Evolutionary conservation across 2,888 invertebrate genomes (phyloP).

Genomic region (Acanthosoma haemorrhoidale): DNA sequence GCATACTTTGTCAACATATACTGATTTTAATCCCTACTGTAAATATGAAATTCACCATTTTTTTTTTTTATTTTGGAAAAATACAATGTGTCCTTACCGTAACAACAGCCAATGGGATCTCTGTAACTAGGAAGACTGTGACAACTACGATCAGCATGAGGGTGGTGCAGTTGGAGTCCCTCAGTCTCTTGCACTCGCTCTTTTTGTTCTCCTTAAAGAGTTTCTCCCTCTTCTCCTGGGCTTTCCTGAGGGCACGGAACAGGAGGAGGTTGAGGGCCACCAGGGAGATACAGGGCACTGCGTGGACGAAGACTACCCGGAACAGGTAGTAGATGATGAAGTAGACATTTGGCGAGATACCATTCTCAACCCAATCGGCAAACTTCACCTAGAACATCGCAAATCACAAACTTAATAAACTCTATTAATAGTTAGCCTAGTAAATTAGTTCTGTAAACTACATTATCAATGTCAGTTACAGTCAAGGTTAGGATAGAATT

Average conservation of each 20-base stretch:
- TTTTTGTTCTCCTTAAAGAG: slow-evolving; percentile 72
- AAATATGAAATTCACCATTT: too few species aligned
- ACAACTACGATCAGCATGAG: slow-evolving; percentile 83
- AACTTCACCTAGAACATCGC: slow-evolving; percentile 54
- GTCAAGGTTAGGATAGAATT: too few species aligned
- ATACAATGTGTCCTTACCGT: slow-evolving; percentile 48
- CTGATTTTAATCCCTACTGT: too few species aligned
- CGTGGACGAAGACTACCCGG: slow-evolving; percentile 84
- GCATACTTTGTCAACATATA: too few species aligned
- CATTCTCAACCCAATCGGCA: slow-evolving; percentile 64
- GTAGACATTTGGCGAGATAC: slow-evolving; percentile 66
- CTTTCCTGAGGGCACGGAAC: slow-evolving; percentile 77
- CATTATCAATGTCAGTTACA: too few species aligned
- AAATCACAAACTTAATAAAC: too few species aligned
- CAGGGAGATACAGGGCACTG: slow-evolving; percentile 80
- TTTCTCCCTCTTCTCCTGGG: slow-evolving; percentile 70
- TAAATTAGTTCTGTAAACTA: too few species aligned
- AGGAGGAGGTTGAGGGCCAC: slow-evolving; percentile 83
- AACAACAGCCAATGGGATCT: slow-evolving; percentile 77
- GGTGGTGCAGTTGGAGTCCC: slow-evolving; percentile 79
- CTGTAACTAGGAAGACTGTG: slow-evolving; percentile 73
- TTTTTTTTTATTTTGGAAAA: too few species aligned
- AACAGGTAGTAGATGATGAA: slow-evolving; percentile 78
- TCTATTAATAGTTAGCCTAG: too few species aligned
- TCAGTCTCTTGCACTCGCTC: slow-evolving; percentile 69